Conservation (phyloP, 2,113 vertebrate species). For the Hippocampus guttulatus region DNA sequence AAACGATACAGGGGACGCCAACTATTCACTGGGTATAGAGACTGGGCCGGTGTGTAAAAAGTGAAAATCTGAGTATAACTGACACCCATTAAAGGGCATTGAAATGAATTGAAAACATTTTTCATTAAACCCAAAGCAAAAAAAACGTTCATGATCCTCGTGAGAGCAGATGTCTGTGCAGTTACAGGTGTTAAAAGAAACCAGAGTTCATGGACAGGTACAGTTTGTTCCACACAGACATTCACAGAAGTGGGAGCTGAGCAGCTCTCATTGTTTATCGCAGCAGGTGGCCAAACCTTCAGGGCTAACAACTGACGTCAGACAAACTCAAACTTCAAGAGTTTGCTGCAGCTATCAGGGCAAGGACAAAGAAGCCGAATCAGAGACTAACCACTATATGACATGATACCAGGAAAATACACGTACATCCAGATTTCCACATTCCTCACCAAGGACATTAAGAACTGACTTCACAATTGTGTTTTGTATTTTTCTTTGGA, state of each 20-base stretch:
- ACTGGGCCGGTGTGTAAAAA: too few relatives aligned
- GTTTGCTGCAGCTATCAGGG: slow-evolving; percentile 13
- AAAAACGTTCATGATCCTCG: too few relatives aligned
- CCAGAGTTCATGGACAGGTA: slow-evolving; percentile 19
- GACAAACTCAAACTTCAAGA: slow-evolving; percentile 16
- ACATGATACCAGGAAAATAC: neutral
- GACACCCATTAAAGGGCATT: too few relatives aligned
- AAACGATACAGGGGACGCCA: too few relatives aligned
- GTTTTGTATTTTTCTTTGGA: too few relatives aligned
- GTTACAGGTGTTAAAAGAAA: slow-evolving; percentile 43
- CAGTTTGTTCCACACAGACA: slow-evolving; percentile 18
- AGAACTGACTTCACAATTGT: neutral
- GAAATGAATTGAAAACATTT: too few relatives aligned
- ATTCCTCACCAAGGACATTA: neutral
- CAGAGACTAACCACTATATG: neutral
- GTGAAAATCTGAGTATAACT: too few relatives aligned
- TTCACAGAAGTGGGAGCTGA: slow-evolving; percentile 26
- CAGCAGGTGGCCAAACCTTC: slow-evolving; percentile 38
- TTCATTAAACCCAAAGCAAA: too few relatives aligned
- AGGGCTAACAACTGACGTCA: slow-evolving; percentile 10
- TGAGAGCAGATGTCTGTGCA: slow-evolving; percentile 40
- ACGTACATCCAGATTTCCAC: neutral
- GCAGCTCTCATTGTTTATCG: slow-evolving; percentile 35
- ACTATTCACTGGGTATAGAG: too few relatives aligned
- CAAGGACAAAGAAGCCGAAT: neutral